Percentiles rank a stretch among this genome's conserved stretches.
phyloP scores from a whole-genome alignment of 2,888 invertebrate genomes.

The Nebria brevicollis region DNA sequence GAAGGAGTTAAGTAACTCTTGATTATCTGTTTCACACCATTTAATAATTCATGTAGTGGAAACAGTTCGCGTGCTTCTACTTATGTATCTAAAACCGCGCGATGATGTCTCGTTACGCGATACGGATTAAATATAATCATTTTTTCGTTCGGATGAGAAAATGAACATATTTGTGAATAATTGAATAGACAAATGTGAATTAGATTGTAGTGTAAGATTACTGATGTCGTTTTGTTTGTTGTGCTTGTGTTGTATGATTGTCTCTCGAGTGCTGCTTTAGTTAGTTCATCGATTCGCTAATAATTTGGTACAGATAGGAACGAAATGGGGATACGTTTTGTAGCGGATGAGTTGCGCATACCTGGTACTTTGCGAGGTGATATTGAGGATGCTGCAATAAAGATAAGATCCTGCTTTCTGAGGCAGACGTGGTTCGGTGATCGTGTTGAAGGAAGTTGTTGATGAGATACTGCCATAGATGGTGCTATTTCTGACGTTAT shows the following conservation, averaged over 20 bases:
- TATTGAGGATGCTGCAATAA: background rate
- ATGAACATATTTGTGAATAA: no score
- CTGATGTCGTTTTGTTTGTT: no score
- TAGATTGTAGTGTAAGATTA: no score
- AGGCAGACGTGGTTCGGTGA: background rate
- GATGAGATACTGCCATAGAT: background rate
- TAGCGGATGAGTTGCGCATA: background rate
- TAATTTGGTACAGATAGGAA: no score
- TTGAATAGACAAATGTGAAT: no score
- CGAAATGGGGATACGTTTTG: background rate
- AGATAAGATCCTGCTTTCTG: background rate
- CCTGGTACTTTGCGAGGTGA: background rate
- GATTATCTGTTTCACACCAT: constrained; percentile 39
- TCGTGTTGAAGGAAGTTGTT: background rate
- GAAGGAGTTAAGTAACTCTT: constrained; percentile 29
- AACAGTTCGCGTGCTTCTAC: constrained; percentile 25
- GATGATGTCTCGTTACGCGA: background rate
- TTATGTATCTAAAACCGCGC: background rate
- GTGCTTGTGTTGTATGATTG: no score
- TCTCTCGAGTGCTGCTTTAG: no score
- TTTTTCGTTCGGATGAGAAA: no score
- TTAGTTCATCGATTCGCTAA: no score
- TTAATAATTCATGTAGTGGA: constrained; percentile 43
- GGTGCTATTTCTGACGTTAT: background rate
- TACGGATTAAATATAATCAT: background rate